Conservation (phyloP, 1,140 invertebrate species). For the Plodia interpunctella region DNA sequence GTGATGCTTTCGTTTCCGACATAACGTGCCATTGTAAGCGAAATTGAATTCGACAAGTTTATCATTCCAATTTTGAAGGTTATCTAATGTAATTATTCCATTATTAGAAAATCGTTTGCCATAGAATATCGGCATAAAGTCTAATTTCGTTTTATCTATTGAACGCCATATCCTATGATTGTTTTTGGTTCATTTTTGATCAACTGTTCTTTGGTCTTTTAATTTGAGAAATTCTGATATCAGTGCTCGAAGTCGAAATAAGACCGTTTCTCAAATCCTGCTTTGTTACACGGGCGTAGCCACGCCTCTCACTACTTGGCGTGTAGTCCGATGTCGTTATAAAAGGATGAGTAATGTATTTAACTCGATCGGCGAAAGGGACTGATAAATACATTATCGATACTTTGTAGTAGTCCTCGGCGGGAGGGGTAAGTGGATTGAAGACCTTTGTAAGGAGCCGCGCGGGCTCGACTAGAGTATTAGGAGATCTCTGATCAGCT, state of each 20-base stretch:
- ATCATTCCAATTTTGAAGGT: conserved; percentile 18
- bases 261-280: too few relatives aligned
- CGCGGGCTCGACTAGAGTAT: not conserved
- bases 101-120: too few relatives aligned
- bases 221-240: too few relatives aligned
- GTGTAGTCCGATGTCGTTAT: not conserved
- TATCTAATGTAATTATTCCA: not conserved
- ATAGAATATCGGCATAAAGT: too few relatives aligned
- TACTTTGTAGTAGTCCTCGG: conserved; percentile 18
- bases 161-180: too few relatives aligned
- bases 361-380: conserved; percentile 9
- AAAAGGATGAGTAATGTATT: conserved; percentile 3
- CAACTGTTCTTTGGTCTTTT: too few relatives aligned
- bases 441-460: conserved; percentile 18
- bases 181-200: too few relatives aligned
- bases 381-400: conserved; percentile 32
- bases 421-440: conserved; percentile 22
- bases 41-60: conserved; percentile 35
- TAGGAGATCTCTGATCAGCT: not conserved
- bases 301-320: too few relatives aligned
- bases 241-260: too few relatives aligned
- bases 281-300: too few relatives aligned
- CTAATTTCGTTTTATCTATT: too few relatives aligned
- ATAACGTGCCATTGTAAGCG: conserved; percentile 30
- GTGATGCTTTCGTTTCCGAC: conserved; percentile 19